Conservation (phyloP, 2,888 invertebrate genomes). For the Leptopterna dolabrata region DNA sequence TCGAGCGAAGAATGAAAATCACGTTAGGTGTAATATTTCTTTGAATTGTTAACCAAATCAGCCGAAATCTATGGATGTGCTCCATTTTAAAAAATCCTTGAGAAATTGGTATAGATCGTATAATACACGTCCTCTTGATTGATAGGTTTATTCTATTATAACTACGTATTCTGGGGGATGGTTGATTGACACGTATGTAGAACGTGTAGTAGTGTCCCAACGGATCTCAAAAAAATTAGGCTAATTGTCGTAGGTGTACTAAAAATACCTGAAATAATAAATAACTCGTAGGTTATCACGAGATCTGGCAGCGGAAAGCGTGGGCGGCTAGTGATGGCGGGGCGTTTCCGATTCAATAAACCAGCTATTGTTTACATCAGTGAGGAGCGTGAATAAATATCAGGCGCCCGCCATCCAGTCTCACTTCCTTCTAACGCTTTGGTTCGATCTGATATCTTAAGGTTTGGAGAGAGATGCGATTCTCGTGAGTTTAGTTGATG, state of each 20-base stretch:
- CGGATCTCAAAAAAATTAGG: background rate
- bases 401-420: background rate
- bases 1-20: too few relatives aligned
- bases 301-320: background rate
- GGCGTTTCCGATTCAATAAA: constrained; percentile 39
- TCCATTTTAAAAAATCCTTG: too few relatives aligned
- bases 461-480: too few relatives aligned
- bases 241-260: background rate
- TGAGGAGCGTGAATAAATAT: constrained; percentile 25
- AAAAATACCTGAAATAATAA: background rate
- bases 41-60: too few relatives aligned
- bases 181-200: background rate
- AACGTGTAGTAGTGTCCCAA: background rate
- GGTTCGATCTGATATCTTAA: too few relatives aligned
- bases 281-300: background rate
- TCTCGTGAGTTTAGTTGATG: too few relatives aligned
- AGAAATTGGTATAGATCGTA: too few relatives aligned
- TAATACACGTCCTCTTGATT: too few relatives aligned
- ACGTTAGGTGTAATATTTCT: too few relatives aligned
- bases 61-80: too few relatives aligned
- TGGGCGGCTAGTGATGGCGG: constrained; percentile 4
- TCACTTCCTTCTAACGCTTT: background rate
- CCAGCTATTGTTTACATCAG: constrained; percentile 8
- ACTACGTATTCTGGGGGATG: background rate
- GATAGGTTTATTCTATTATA: background rate